These are phyloP conservation scores for Solenodon paradoxus DNA, from an alignment of 2,113 vertebrate species.

Conservation along the genomic window DNA sequence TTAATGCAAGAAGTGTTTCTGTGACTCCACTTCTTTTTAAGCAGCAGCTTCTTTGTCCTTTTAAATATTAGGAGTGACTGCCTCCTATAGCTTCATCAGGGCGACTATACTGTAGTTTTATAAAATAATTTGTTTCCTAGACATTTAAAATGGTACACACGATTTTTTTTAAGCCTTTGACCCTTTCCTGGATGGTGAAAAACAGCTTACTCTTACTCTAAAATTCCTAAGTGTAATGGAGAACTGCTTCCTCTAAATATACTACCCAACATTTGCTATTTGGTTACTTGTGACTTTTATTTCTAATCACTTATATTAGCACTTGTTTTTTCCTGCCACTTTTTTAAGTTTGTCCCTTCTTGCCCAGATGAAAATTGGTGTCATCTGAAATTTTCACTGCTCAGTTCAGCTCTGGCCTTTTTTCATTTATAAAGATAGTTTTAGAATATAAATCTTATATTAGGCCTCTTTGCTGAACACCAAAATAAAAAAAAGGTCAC, in stretches of 20 bases:
- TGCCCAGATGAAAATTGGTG: background rate
- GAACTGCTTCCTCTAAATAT: background rate
- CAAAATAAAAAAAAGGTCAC: background rate
- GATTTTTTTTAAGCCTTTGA: background rate
- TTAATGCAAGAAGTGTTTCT: background rate
- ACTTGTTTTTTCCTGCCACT: background rate
- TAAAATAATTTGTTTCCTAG: background rate
- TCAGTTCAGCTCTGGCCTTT: background rate
- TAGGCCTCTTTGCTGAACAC: background rate
- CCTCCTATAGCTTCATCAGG: background rate
- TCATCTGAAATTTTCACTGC: background rate
- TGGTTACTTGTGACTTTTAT: background rate
- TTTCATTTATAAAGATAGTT: slow-evolving; percentile 7
- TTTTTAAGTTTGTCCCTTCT: background rate
- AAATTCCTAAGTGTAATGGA: background rate
- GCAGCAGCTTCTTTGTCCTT: background rate
- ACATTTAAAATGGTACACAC: background rate
- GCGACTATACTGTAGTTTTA: background rate
- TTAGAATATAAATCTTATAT: background rate
- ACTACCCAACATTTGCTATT: background rate
- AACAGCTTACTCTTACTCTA: background rate
- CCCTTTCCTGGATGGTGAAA: background rate
- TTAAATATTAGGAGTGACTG: background rate
- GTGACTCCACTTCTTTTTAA: background rate
- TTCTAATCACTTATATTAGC: background rate